phyloP scores from a whole-genome alignment of 2,888 invertebrate species.

The Sussaba pulchella region DNA sequence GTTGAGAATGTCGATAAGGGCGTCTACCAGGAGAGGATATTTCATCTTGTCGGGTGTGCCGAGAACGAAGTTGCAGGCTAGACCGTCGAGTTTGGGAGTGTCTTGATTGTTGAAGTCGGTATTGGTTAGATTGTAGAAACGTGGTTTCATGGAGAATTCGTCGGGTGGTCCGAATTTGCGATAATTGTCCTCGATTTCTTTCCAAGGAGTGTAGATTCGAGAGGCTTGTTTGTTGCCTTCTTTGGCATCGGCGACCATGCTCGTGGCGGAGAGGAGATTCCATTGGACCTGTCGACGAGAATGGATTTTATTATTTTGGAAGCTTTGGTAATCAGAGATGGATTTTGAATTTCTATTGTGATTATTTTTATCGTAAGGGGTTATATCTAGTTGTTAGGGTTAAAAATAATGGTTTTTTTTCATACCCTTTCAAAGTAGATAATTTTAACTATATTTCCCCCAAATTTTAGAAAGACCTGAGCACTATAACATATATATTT shows the following conservation, averaged over 20 bases:
- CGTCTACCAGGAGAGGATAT: conserved; percentile 94
- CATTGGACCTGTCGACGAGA: conserved; percentile 88
- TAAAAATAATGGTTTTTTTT: too few species aligned
- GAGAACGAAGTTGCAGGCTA: conserved; percentile 97
- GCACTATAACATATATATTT: too few species aligned
- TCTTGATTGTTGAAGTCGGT: conserved; percentile 91
- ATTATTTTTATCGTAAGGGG: too few species aligned
- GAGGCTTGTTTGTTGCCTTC: conserved; percentile 85
- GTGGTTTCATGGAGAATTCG: conserved; percentile 91
- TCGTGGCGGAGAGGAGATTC: conserved; percentile 90
- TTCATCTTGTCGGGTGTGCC: conserved; percentile 96
- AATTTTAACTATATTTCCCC: too few species aligned
- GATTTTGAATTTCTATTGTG: not conserved
- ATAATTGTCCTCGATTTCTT: conserved; percentile 91
- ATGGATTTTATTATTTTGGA: conserved; percentile 2
- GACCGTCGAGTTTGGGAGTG: conserved; percentile 95
- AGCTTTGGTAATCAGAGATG: not conserved
- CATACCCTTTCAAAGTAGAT: too few species aligned
- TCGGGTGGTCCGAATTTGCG: conserved; percentile 87
- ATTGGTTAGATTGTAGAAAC: conserved; percentile 95
- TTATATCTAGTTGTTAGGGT: too few species aligned
- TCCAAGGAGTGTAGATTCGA: conserved; percentile 89
- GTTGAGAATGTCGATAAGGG: conserved; percentile 92
- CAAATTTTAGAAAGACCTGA: too few species aligned
- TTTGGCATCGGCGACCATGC: conserved; percentile 86